These are phyloP conservation scores for Graptemys geographica DNA, from an alignment of 2,797 vertebrate genomes.

Conservation along the genomic window DNA sequence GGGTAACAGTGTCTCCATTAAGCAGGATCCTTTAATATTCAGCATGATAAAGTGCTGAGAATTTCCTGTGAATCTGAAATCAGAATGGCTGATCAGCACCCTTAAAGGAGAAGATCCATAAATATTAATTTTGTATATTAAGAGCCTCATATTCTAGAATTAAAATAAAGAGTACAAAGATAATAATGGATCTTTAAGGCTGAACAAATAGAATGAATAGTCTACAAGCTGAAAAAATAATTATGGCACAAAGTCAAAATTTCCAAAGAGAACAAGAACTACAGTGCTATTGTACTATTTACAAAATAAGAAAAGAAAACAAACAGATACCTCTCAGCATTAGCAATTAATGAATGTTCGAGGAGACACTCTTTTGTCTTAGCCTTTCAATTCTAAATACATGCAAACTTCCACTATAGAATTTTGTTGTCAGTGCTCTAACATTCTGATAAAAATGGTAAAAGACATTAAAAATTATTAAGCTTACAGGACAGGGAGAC, in stretches of 20 bases:
- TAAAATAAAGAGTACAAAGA: background rate
- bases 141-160: background rate
- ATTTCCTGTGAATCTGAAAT: conserved; percentile 31
- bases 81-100: background rate
- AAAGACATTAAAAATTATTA: background rate
- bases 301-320: background rate
- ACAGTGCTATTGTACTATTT: background rate
- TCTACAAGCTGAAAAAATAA: background rate
- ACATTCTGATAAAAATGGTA: background rate
- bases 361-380: background rate
- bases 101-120: background rate
- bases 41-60: background rate
- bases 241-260: background rate
- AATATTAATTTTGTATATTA: background rate
- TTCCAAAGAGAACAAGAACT: background rate
- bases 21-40: background rate
- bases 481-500: background rate
- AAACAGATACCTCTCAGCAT: background rate
- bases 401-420: background rate
- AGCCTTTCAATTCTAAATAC: too few relatives aligned
- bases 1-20: background rate
- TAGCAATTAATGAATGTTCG: background rate
- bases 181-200: background rate
- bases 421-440: background rate
- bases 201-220: background rate